Base-by-base conservation (phyloP, 2,888 invertebrate genomes). In the Nymphalis c-album region DNA sequence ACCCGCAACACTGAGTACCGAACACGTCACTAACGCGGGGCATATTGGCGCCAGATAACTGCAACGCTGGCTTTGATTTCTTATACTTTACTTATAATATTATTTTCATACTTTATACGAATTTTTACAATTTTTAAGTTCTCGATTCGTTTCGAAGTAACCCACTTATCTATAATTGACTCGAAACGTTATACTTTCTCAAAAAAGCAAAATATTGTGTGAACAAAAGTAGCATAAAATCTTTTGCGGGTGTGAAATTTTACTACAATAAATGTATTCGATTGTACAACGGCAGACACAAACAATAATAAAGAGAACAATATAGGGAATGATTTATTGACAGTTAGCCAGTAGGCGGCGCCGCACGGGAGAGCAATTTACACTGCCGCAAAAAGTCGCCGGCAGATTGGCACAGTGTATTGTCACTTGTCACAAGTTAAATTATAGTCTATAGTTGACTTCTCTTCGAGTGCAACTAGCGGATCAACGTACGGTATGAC, bases 361-460 rank as follows among this genome's bases (percentile, higher is more conserved):
- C 79, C 80, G 77, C 83, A 81, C 80, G 74, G 68, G 83, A 82
- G 83, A 84, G 82, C 79, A 83, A 86, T 86, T 86, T 82, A 76
- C 78, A 75, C 69, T 73, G 73, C 69, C 73, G 80, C 81, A 87
- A 88, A 90, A 88, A 88, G 80, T 77, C 71, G 74, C 65, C 66
- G 57, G 48, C 47, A 60, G 61, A 65, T 68, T 60, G 66, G 61
- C 58, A 50, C 67, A 50, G 67, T 53, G 72, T 70, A 72, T 40
- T 40, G 57, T 57, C 57, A 57, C n/a, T 73, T 70, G 70, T 73
- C 66, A 58, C 53, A 22, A 72, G 60, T 59, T 40, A 59, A 62
- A 62, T 48, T 59, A 69, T 58, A 64, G 60, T 64, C 64, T 35
- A 57, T 18, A 57, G 58, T 67, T 46, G 31, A 58, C 18, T 62